Evolutionary conservation across 2,113 vertebrate genomes (phyloP), one percentile per base, ranked within the genome.

Genomic region (Entosphenus tridentatus): DNA sequence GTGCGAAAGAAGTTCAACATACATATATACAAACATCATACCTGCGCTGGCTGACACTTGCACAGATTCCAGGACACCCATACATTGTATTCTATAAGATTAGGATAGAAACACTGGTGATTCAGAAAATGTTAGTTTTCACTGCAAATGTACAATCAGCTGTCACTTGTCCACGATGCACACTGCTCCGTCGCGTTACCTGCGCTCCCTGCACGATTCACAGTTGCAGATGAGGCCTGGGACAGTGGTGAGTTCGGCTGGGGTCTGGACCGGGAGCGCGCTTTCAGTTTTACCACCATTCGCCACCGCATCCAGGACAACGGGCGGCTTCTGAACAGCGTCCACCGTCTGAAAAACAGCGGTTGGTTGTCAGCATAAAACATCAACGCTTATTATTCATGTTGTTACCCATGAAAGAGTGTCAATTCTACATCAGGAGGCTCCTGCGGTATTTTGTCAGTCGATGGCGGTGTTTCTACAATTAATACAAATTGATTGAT

Each of bases 141-240:
- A 65, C 62, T 65, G 8, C 21, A 16, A 16, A n/a, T 65, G 62
- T 10, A 65, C 21, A 65, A 65, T 16, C 62, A 65, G 62, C 21
- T 2, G n/a, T 65, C 21, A 21, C n/a, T 16, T n/a, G 21, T 21
- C 62, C 62, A 16, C 62, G 8, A 16, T 21, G 21, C n/a, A 65
- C 10, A 21, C 8, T 21, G 21, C n/a, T 16, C n/a, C 21, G 10
- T 65, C 21, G 9, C n/a, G n/a, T 65, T 65, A 65, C 62, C 62
- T 65, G 62, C 62, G 62, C 21, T 65, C 62, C 62, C 62, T n/a
- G 62, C 62, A 65, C 21, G 62, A n/a, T 21, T 65, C 62, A 65
- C 62, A 65, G 62, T 65, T 65, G 62, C 62, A 65, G n/a, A 65
- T 65, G 62, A 65, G 62, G 10, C 62, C 62, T 16, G 62, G 62